A percentile compares a stretch with the other conserved stretches of the same genome.
These are phyloP conservation scores for Varanus komodoensis DNA, from an alignment of 2,113 vertebrate species.

Conservation along the genomic window DNA sequence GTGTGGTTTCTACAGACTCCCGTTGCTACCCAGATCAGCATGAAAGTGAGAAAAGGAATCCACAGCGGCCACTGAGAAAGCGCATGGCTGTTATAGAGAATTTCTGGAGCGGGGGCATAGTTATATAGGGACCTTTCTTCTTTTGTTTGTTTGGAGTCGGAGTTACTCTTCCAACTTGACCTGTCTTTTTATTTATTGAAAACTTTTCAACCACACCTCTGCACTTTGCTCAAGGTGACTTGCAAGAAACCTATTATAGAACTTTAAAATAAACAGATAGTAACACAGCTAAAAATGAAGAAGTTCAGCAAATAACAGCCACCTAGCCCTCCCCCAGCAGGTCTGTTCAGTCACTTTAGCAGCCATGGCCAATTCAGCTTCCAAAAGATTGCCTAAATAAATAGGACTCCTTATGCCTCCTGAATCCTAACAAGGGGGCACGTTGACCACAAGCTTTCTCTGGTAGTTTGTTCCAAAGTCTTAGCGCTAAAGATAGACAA, in stretches of 20 bases:
- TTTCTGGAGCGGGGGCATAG: neutral
- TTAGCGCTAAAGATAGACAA: neutral
- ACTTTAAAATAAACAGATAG: neutral
- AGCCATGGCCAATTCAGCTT: neutral
- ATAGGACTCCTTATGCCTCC: neutral
- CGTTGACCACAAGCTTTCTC: neutral
- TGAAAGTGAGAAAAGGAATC: neutral
- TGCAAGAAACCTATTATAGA: neutral
- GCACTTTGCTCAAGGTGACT: neutral
- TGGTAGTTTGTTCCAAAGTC: neutral
- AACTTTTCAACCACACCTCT: neutral
- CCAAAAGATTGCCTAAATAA: neutral
- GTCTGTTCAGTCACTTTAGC: neutral
- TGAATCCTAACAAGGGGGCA: neutral
- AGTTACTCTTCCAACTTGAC: neutral
- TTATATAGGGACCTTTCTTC: neutral
- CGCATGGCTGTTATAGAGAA: fast-evolving
- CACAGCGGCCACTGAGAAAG: neutral
- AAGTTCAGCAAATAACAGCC: neutral
- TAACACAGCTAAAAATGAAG: neutral
- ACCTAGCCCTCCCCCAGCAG: neutral
- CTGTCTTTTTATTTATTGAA: neutral
- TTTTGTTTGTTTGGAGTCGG: fast-evolving
- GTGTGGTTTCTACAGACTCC: fast-evolving
- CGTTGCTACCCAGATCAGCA: neutral